Conservation (phyloP, 1,140 invertebrate species). For the Diorhabda elongata region DNA sequence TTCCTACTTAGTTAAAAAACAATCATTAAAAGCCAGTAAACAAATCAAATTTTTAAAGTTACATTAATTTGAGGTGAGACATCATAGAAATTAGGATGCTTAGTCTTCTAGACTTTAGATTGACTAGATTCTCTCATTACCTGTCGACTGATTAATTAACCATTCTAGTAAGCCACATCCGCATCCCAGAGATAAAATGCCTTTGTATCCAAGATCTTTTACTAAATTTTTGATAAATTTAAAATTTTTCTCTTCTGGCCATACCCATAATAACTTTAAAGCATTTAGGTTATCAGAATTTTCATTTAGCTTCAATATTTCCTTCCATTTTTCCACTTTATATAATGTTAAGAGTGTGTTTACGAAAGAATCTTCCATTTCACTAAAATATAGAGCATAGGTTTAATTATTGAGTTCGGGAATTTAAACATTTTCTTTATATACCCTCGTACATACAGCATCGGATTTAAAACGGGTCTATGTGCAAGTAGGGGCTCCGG, state of each 20-base stretch:
- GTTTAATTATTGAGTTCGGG: too few relatives aligned
- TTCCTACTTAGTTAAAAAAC: too few relatives aligned
- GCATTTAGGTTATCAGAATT: slow-evolving; percentile 30
- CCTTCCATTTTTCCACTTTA: slow-evolving; percentile 36
- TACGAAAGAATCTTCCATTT: slow-evolving; percentile 34
- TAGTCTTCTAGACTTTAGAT: too few relatives aligned
- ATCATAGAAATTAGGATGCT: too few relatives aligned
- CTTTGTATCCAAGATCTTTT: slow-evolving; percentile 35
- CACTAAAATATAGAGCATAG: neutral
- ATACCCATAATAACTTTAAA: slow-evolving; percentile 56
- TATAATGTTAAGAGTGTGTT: slow-evolving; percentile 31
- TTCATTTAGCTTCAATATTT: slow-evolving; percentile 36
- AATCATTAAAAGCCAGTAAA: too few relatives aligned
- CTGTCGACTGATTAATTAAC: slow-evolving; percentile 50
- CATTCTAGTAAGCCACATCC: slow-evolving; percentile 57
- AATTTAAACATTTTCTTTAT: too few relatives aligned
- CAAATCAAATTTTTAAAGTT: too few relatives aligned
- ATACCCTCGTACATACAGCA: too few relatives aligned
- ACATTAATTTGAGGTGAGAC: too few relatives aligned
- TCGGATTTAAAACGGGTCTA: too few relatives aligned
- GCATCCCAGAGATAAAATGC: slow-evolving; percentile 54
- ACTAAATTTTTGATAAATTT: slow-evolving; percentile 44
- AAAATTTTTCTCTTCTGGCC: slow-evolving; percentile 53
- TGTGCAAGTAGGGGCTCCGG: too few relatives aligned
- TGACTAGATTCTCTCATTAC: slow-evolving; percentile 35